Evolutionary conservation across 2,888 invertebrate species (phyloP), one percentile per base, ranked within the genome.

Genomic region (Troilus luridus): DNA sequence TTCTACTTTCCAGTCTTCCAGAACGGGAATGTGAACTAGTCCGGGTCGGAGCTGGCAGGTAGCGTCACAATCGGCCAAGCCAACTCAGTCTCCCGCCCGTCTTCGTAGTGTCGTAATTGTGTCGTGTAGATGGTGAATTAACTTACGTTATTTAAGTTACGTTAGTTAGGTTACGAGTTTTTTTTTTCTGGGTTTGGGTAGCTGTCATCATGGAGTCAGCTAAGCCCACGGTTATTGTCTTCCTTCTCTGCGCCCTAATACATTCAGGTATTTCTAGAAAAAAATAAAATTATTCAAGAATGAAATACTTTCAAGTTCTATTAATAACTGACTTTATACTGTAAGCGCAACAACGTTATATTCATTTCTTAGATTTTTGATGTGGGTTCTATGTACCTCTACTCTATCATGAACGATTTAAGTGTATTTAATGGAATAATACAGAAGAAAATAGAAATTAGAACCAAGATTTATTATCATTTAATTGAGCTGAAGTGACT

Each of bases 1-100:
- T 77, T 27, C 72, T 14, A 7, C 8, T 3, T 41, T 41, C 41
- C 72, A 17, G 27, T 41, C 72, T 77, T 77, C 41, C 27, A 77
- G 72, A 77, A 77, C 27, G 17, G 72, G 17, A 77, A 88, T 67
- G 27, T 64, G 56, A 64, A 14, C 21, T 89, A 89, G 89, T 89
- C 67, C n/a, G 64, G 89, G 89, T 64, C 89, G 89, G 62, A 62
- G 60, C 24, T 54, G 9, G 41, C 64, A 89, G 89, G 89, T 89
- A 54, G 89, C 89, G 89, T 67, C 64, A 89, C 89, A 54, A 64
- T 89, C 89, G 89, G 88, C 59, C 88, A 85, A 54, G 85, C 85
- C 85, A 85, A 58, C 85, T 85, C 85, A 85, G 85, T 85, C 85
- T 85, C 85, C 85, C 85, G 85, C 85, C 56, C 56, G 85, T n/a